Base-by-base conservation (phyloP, 2,797 vertebrate genomes). In the Novumbra hubbsi region DNA sequence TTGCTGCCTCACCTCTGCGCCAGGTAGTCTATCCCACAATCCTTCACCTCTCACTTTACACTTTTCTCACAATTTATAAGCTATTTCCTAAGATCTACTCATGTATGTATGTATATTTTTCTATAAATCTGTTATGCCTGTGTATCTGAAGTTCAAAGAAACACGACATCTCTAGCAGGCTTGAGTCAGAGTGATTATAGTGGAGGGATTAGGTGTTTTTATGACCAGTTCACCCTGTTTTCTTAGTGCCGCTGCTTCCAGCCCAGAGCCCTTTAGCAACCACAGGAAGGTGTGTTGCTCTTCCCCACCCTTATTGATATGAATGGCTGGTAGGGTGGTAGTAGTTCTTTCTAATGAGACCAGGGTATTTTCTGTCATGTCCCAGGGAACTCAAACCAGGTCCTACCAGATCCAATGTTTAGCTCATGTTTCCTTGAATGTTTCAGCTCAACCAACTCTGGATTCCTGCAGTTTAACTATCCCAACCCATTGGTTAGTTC, bases 1-100 rank as follows among this genome's bases (percentile, higher is more conserved):
- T 94, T 71, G 88, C 91, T 82, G 89, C 92, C 50, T 94, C 93
- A 60, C 90, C 92, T 79, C 73, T 93, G 71, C 87, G 90, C 78
- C 91, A 94, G 93, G 93, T 95, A 92, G n/a, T 6, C 24, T 11
- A 16, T 64, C 50, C 32, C 52, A 38, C 32, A n/a, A 8, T 19
- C 11, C 11, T 57, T 38, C 32, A 60, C 52, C 28, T 55, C 69
- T n/a, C n/a, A 5, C 30, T 21, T 19, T 15, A 30, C n/a, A n/a
- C n/a, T n/a, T n/a, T n/a, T n/a, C n/a, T n/a, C n/a, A n/a, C n/a
- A 7, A 11, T 64, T 28, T 27, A 17, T 30, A 28, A 64, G 4
- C 62, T 15, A 1, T 24, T 16, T 68, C 9, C 21, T 49, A 11
- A 24, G 38, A 45, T 27, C 8, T 60, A n/a, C n/a, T n/a, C n/a